A percentile compares a stretch with the other conserved stretches of the same genome.
Conservation (phyloP, 2,888 invertebrate genomes). For the Eristalis arbustorum region DNA sequence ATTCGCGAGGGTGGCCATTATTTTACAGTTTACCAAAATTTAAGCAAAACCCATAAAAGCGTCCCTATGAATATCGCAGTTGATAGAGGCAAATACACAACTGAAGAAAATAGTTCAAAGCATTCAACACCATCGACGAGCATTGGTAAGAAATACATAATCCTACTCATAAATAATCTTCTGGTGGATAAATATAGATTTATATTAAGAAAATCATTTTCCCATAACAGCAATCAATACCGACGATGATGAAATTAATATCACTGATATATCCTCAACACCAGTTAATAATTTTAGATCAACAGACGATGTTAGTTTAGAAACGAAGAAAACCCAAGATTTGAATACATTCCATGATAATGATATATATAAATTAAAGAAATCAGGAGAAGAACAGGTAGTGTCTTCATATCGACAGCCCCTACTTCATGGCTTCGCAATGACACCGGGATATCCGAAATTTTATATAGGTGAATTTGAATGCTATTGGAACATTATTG, state of each 20-base stretch:
- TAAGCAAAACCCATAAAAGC: constrained; percentile 26
- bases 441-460: constrained; percentile 88
- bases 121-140: neutral
- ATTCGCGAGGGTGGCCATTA: constrained; percentile 72
- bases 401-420: constrained; percentile 68
- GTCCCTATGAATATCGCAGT: constrained; percentile 23
- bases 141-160: neutral
- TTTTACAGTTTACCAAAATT: constrained; percentile 57
- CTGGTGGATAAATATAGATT: neutral
- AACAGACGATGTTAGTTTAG: neutral
- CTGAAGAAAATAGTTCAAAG: neutral
- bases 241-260: neutral
- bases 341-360: constrained; percentile 37
- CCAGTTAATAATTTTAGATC: neutral
- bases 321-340: constrained; percentile 21
- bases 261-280: neutral
- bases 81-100: constrained; percentile 10
- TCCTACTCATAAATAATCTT: neutral
- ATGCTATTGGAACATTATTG: constrained; percentile 86
- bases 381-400: neutral
- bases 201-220: neutral
- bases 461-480: constrained; percentile 85
- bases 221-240: neutral
- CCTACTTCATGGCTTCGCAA: constrained; percentile 83
- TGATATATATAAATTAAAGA: constrained; percentile 6